Base-by-base conservation (phyloP, 2,113 vertebrate species). In the Rhodinocichla rosea region DNA sequence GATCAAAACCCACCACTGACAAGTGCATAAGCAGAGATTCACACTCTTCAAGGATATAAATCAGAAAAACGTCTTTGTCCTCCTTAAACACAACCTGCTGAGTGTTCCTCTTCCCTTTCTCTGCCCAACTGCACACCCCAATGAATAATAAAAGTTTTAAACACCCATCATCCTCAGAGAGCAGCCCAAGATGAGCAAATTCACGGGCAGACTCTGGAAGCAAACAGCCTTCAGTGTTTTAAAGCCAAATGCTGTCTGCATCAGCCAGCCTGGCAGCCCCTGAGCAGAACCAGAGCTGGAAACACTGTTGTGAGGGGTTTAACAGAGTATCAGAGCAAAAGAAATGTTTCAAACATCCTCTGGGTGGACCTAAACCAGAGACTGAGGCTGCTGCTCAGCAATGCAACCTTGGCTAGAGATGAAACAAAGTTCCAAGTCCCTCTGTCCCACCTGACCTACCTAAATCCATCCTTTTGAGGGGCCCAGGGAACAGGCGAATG, bases 401-500 rank as follows among this genome's bases (percentile, higher is more conserved):
- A 27, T 2, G 13, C 20, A 55, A 45, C 33, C 10, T 11, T 17
- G 22, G 15, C 30, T 56, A 52, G 30, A 65, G 42, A 30, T 21
- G 15, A 47, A 89, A 74, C 27, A 83, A 55, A 42, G 11, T 45
- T 52, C 7, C 24, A 32, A 42, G 26, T 7, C 47, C 4, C 10
- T 32, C 44, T 16, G 37, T 27, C 7, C 11, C 14, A 97, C 98
- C 1, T 96, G 13, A 97, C 98, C 1, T 96, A 98, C 98, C 98
- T 32, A 98, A 83, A 60, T 98, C 96, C 95, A 98, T 97, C 83
- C 97, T 98, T 35, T 98, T 98, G 28, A 98, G 83, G 11, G 98
- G 97, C 21, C 98, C 98, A 2, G 98, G 98, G 53, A 98, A 98
- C 50, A 97, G 95, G 55, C 97, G 97, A 86, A 98, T 97, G 2